Base-by-base conservation (phyloP, 2,888 invertebrate species). In the Tipula unca region DNA sequence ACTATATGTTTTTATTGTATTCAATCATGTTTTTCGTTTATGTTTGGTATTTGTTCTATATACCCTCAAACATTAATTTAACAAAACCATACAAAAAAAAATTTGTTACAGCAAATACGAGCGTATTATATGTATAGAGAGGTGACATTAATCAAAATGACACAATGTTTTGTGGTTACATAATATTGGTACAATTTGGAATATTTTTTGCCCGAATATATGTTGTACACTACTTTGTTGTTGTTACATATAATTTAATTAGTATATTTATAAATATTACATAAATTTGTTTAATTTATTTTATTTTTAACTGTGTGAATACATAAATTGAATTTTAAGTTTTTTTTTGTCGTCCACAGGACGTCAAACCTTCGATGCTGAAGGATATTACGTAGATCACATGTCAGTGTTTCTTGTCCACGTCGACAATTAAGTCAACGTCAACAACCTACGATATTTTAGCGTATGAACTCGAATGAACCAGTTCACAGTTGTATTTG, bases 41-140 rank as follows among this genome's bases (percentile, higher is more conserved):
- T 69, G 69, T 25, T 25, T 69, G 25, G 25, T 25, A 69, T 69
- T 69, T 69, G 69, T 69, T 69, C 25, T 25, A 25, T 69, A 17
- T 48, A 69, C 69, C 69, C 69, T 69, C 69, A 69, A 69, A 69
- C 69, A 69, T 69, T 69, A 69, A 69, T 69, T 69, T 69, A 69
- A 69, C 69, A 69, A 69, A 69, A 69, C 69, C 69, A 69, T 25
- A 25, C 25, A 6, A 69, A 25, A 25, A 25, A 69, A 25, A 69
- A n/a, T 48, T 69, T 69, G 10, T 25, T 25, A 25, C 25, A 25
- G 25, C 69, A 25, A 69, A 69, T 25, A 69, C 25, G 4, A 10
- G 10, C n/a, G 48, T 48, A n/a, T 5, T 10, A 25, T 69, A 25
- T 25, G 3, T 25, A 69, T 69, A 20, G 25, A 20, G 25, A 69